Base-by-base conservation (phyloP, 2,888 invertebrate species). In the Apamea sordens region DNA sequence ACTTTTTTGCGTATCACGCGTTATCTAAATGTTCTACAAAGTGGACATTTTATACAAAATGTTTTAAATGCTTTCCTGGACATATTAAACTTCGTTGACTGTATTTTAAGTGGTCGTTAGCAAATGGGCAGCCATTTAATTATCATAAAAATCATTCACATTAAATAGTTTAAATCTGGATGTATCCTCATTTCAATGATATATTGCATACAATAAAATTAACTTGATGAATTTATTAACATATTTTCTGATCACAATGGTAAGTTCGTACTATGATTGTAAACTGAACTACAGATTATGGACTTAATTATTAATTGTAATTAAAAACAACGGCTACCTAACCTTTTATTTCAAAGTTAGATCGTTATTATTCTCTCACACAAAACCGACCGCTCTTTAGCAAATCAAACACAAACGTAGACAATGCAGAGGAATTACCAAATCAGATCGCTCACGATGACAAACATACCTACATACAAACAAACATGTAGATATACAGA, bases 1-100 rank as follows among this genome's bases (percentile, higher is more conserved):
- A 81, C 86, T 85, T 90, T 89, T 86, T 85, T 71, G 67, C 79
- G 82, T 82, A 89, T 83, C 77, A 79, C 79, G 79, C 70, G 82
- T 90, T 88, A 78, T 84, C 84, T 86, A 84, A 89, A 85, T 82
- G 73, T 78, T 76, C 72, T 84, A 77, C 80, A 80, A 86, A 77
- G 84, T 79, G 80, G 76, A 74, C 77, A 76, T 83, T 86, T 89
- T 75, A 56, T 67, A 71, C 61, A 67, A 85, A 82, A 79, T 56
- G 50, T 47, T 69, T 80, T 80, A 82, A 82, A 80, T 50, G 44
- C 21, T 47, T 84, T 80, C 47, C 79, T 36, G 68, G n/a, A 79
- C 28, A 69, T 84, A 56, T 82, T 68, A 56, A 72, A 73, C 47
- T 64, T 76, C 53, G 61, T 53, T 63, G 36, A 36, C 44, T 56